These are phyloP conservation scores for Callionymus lyra DNA, from an alignment of 2,113 vertebrate species.

Conservation along the genomic window DNA sequence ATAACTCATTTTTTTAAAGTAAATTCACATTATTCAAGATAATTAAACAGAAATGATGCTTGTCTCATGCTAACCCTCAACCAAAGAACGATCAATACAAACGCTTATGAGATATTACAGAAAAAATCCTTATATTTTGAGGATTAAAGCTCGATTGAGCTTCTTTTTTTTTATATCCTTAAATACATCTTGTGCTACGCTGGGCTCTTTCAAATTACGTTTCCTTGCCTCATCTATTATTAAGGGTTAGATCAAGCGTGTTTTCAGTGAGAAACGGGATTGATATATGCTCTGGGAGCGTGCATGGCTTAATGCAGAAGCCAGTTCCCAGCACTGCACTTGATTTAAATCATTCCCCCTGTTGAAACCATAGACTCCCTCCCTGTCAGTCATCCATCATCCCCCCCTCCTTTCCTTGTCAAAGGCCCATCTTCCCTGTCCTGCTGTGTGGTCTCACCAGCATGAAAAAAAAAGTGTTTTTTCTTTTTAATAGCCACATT, in stretches of 20 bases:
- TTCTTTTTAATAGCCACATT: neutral
- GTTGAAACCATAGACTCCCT: slow-evolving; percentile 14
- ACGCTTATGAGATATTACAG: no score
- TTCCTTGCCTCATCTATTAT: slow-evolving; percentile 1
- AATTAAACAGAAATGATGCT: no score
- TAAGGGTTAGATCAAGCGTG: neutral
- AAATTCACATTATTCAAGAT: no score
- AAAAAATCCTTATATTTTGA: no score
- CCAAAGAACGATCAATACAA: no score
- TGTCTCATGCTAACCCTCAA: no score
- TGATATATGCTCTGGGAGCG: slow-evolving; percentile 13
- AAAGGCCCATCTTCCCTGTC: slow-evolving; percentile 3
- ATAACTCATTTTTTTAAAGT: no score
- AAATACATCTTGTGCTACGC: neutral
- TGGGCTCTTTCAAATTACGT: neutral
- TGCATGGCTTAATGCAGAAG: slow-evolving; percentile 13
- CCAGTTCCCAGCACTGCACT: slow-evolving; percentile 19
- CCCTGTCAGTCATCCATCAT: slow-evolving; percentile 40
- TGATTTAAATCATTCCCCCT: slow-evolving; percentile 30
- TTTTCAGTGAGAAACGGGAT: slow-evolving; percentile 3
- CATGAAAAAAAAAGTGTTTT: slow-evolving; percentile 17
- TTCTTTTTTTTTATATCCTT: neutral
- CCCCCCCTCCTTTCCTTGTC: slow-evolving; percentile 5
- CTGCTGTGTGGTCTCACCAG: slow-evolving; percentile 11
- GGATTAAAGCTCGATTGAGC: no score